These are phyloP conservation scores for Caiman crocodilus DNA, from an alignment of 2,797 vertebrate species.

Conservation along the genomic window DNA sequence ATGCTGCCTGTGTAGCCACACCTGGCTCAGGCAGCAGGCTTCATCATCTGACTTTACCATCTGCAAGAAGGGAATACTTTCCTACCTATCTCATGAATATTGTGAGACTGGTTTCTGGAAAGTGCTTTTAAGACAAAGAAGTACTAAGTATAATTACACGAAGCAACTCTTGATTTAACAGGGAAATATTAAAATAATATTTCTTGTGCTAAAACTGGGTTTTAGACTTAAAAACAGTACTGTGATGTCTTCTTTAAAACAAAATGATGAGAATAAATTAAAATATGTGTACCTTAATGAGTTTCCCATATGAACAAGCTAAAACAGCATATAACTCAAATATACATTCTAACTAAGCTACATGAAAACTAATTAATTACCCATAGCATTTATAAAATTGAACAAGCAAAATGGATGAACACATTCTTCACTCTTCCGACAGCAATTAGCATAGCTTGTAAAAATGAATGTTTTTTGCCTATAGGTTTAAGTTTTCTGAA, in stretches of 20 bases:
- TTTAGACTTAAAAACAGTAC: background rate
- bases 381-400: background rate
- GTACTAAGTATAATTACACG: constrained; percentile 34
- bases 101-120: background rate
- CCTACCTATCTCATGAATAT: background rate
- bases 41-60: background rate
- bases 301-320: background rate
- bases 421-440: background rate
- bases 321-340: background rate
- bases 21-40: background rate
- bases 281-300: background rate
- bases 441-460: background rate
- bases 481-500: background rate
- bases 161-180: constrained; percentile 47
- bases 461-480: background rate
- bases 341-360: background rate
- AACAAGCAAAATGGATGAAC: constrained; percentile 9
- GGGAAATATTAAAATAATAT: constrained; percentile 14
- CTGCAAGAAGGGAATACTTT: background rate
- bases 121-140: background rate
- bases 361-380: constrained; percentile 17
- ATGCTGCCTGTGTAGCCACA: background rate
- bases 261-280: background rate
- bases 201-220: background rate
- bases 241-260: background rate